These are phyloP conservation scores for Pelodytes ibericus DNA, from an alignment of 2,797 vertebrate genomes.

Conservation along the genomic window DNA sequence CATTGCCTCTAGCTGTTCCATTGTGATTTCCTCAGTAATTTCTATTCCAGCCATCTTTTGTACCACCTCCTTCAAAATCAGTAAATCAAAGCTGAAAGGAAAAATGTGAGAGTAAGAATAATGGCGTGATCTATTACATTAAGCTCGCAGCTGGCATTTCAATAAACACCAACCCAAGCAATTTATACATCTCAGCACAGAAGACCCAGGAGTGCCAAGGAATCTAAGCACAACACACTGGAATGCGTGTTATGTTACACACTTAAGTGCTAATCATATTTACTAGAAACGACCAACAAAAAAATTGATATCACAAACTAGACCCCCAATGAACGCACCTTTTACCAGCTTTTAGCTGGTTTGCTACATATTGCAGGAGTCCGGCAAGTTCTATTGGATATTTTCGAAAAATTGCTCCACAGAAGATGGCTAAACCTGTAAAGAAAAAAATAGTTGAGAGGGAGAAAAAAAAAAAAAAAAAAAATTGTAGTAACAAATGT, in stretches of 20 bases:
- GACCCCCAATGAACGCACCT: constrained; percentile 74
- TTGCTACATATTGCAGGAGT: constrained; percentile 96
- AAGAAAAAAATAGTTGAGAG: too few relatives aligned
- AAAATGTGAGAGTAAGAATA: constrained; percentile 31
- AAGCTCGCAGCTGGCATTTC: constrained; percentile 12
- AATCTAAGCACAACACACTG: not conserved
- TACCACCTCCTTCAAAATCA: constrained; percentile 98
- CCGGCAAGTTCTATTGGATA: constrained; percentile 97
- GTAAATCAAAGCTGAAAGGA: constrained; percentile 88
- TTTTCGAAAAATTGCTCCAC: constrained; percentile 96
- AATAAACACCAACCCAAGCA: constrained; percentile 29
- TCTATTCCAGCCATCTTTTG: constrained; percentile 99
- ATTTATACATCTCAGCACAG: constrained; percentile 33
- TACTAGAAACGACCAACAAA: not conserved
- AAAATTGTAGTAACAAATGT: too few relatives aligned
- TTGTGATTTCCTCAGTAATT: constrained; percentile 98
- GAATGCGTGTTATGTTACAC: not conserved
- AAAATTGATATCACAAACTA: too few relatives aligned
- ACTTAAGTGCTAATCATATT: not conserved
- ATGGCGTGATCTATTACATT: constrained; percentile 7
- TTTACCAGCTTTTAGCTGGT: constrained; percentile 97
- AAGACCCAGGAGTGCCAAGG: not conserved
- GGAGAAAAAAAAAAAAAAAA: too few relatives aligned
- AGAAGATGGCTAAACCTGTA: constrained; percentile 93
- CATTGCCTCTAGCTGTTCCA: constrained; percentile 97